Evolutionary conservation across 2,797 vertebrate species (phyloP).

Genomic region (Phyllotis vaccarum): DNA sequence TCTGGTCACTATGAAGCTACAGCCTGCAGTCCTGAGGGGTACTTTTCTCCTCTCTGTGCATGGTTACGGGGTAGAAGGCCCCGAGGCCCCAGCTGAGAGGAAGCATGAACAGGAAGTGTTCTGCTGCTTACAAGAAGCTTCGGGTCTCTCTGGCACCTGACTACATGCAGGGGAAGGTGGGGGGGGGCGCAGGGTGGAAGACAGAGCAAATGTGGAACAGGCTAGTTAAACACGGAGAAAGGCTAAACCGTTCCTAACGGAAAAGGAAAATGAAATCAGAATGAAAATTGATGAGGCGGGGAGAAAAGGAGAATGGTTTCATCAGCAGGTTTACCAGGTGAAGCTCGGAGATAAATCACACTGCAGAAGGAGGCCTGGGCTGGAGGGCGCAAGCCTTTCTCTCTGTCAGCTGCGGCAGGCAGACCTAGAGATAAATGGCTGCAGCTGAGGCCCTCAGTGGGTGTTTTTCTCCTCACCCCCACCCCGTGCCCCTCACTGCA

Average conservation of each 20-base stretch:
- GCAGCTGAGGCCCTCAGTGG: slow-evolving; percentile 71
- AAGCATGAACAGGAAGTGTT: not conserved
- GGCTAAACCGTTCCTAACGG: slow-evolving; percentile 71
- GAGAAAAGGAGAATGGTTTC: slow-evolving; percentile 86
- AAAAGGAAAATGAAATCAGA: slow-evolving; percentile 79
- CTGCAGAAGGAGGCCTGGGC: slow-evolving; percentile 79
- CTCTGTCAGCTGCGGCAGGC: slow-evolving; percentile 83
- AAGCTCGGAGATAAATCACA: slow-evolving; percentile 86
- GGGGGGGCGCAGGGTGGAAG: not conserved
- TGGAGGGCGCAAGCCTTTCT: slow-evolving; percentile 64
- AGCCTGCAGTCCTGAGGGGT: not conserved
- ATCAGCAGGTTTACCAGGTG: slow-evolving; percentile 88
- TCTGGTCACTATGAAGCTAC: not conserved
- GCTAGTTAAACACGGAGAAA: slow-evolving; percentile 66
- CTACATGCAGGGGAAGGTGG: no score
- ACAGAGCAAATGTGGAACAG: not conserved
- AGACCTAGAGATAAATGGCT: slow-evolving; percentile 82
- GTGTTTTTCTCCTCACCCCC: no score
- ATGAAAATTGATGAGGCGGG: slow-evolving; percentile 88
- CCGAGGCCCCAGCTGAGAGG: not conserved
- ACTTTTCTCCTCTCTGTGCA: not conserved
- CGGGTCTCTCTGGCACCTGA: no score
- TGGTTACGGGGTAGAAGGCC: not conserved
- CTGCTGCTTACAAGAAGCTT: not conserved
- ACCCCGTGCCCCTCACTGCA: slow-evolving; percentile 24